These are phyloP conservation scores for Sesia bembeciformis DNA, from an alignment of 2,888 invertebrate genomes.

Conservation along the genomic window DNA sequence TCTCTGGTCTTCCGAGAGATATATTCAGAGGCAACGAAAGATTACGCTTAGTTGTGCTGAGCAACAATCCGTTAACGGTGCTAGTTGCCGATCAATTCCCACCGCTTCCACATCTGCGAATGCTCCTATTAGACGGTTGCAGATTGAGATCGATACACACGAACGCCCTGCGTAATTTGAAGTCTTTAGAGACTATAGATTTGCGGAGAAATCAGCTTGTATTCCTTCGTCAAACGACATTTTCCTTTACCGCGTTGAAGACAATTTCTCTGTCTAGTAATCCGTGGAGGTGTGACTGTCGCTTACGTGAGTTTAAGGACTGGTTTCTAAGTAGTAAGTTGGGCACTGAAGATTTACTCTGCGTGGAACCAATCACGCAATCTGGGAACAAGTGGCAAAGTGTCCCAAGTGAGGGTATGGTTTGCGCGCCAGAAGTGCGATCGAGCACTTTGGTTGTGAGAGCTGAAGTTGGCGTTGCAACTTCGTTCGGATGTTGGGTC, in stretches of 20 bases:
- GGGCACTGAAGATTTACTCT: slow-evolving; percentile 82
- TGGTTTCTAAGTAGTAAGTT: slow-evolving; percentile 89
- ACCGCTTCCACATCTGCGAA: slow-evolving; percentile 84
- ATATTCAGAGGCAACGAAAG: slow-evolving; percentile 91
- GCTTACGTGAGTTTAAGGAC: slow-evolving; percentile 85
- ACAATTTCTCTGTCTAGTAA: slow-evolving; percentile 88
- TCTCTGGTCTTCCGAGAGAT: slow-evolving; percentile 81
- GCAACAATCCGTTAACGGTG: slow-evolving; percentile 85
- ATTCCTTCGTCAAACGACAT: slow-evolving; percentile 71
- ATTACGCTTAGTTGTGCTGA: slow-evolving; percentile 83
- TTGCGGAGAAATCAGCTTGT: slow-evolving; percentile 87
- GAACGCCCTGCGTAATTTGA: slow-evolving; percentile 84
- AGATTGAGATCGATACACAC: slow-evolving; percentile 83
- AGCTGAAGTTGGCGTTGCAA: slow-evolving; percentile 87
- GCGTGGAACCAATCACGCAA: slow-evolving; percentile 81
- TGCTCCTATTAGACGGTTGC: slow-evolving; percentile 87
- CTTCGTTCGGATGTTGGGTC: slow-evolving; percentile 86
- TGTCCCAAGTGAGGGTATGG: slow-evolving; percentile 83
- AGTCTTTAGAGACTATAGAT: slow-evolving; percentile 83
- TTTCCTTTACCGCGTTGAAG: slow-evolving; percentile 84
- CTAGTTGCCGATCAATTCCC: slow-evolving; percentile 88
- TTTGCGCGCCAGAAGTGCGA: slow-evolving; percentile 85
- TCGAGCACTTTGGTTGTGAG: slow-evolving; percentile 76
- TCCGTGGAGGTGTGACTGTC: slow-evolving; percentile 93
- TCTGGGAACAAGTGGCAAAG: slow-evolving; percentile 84